Base-by-base conservation (phyloP, 1,140 invertebrate species). In the Drosophila carrolli region DNA sequence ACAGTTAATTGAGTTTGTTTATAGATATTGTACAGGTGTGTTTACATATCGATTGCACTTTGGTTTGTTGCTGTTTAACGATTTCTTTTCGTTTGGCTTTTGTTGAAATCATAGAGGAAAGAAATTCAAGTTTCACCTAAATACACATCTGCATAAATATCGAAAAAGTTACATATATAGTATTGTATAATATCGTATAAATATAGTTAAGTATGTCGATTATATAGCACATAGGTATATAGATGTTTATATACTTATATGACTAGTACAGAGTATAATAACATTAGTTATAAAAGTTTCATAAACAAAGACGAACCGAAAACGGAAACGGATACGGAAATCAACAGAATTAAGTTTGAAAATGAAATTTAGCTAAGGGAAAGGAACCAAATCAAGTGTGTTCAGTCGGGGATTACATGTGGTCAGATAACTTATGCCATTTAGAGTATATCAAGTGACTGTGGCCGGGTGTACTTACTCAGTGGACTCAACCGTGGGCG, bases 401-500 rank as follows among this genome's bases (percentile, higher is more conserved):
- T 71, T 71, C 19, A 19, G 65, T 70, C 14, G 37, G 44, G 43
- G 27, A n/a, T 67, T 47, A 66, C 40, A 27, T 38, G 35, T 43
- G 60, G 14, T 43, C 9, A 16, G 5, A 53, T 35, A 16, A 4
- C 10, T 43, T 43, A 47, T 55, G 27, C 4, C 13, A 37, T 2
- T n/a, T 16, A 10, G 10, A 8, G 6, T 11, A 11, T 38, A 38
- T 13, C 13, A 4, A 13, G 10, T 16, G 50, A 8, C 7, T 11
- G 2, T 38, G 43, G 43, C 7, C 7, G 11, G 37, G 23, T 51
- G 53, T 94, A 97, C 97, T 98, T 95, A 99, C 98, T 99, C 98
- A 93, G 97, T 97, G 93, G 97, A 97, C 94, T 99, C 98, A 93
- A 98, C 96, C 90, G 96, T 96, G 91, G 97, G 97, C 93, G 96